Percentiles rank a stretch among this genome's conserved stretches.
Conservation (phyloP, 2,113 vertebrate species). For the Ondatra zibethicus region DNA sequence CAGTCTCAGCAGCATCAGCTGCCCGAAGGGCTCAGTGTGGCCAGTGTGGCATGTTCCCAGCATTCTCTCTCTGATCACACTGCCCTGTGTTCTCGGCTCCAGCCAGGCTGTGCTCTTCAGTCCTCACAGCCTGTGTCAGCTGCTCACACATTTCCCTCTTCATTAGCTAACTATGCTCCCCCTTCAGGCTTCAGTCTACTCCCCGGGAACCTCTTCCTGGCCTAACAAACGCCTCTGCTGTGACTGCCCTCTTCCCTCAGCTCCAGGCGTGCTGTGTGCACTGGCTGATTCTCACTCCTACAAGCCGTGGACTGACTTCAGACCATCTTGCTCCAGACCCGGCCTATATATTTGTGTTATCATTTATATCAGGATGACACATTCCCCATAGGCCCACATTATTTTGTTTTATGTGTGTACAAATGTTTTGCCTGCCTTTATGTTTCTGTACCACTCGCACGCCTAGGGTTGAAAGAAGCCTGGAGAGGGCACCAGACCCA, state of each 20-base stretch:
- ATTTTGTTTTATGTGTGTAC: neutral
- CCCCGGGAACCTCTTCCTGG: neutral
- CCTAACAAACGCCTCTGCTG: fast-evolving
- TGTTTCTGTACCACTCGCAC: neutral
- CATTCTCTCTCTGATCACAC: neutral
- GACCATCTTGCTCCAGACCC: neutral
- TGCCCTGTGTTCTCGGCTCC: neutral
- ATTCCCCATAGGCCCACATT: no score
- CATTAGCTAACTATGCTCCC: neutral
- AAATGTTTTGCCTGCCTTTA: neutral
- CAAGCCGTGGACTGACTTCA: no score
- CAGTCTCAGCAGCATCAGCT: neutral
- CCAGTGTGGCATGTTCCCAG: neutral
- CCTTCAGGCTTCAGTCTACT: neutral
- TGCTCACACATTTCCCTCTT: no score
- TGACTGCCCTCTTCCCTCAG: neutral
- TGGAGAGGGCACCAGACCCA: no score
- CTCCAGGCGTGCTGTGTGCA: fast-evolving
- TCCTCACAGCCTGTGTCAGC: neutral
- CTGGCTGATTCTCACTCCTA: neutral
- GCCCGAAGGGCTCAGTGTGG: neutral
- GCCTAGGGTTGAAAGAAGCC: neutral
- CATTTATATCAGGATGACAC: neutral
- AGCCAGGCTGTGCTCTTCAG: neutral
- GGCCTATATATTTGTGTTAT: neutral